Percentiles rank a stretch among this genome's conserved stretches.
Evolutionary conservation across 2,888 invertebrate species (phyloP).

Genomic region (Xiphydria camelus): DNA sequence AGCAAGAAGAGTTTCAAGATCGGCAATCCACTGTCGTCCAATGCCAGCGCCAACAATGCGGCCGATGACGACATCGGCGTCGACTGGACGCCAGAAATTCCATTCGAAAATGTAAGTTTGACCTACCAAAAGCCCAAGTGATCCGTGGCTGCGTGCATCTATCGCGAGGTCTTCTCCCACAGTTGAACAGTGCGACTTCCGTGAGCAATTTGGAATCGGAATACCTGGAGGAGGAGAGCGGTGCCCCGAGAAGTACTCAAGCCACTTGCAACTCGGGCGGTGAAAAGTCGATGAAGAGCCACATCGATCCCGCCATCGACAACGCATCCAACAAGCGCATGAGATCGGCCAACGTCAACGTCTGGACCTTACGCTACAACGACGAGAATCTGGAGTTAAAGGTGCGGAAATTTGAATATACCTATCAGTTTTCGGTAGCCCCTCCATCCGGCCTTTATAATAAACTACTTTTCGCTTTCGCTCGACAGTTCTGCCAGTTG

Average conservation of each 20-base stretch:
- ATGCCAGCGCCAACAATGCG: slow-evolving; percentile 59
- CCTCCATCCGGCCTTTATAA: slow-evolving; percentile 3
- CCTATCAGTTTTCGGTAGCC: background rate
- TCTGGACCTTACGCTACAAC: slow-evolving; percentile 86
- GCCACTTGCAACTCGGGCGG: slow-evolving; percentile 28
- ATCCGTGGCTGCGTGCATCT: too few relatives aligned
- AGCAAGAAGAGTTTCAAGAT: slow-evolving; percentile 56
- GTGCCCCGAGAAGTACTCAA: slow-evolving; percentile 38
- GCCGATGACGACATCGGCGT: slow-evolving; percentile 78
- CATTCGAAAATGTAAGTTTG: slow-evolving; percentile 83
- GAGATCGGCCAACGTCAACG: slow-evolving; percentile 82
- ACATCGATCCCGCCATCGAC: slow-evolving; percentile 84
- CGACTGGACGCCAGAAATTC: slow-evolving; percentile 91
- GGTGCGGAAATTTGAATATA: slow-evolving; percentile 55
- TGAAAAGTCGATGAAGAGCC: slow-evolving; percentile 58
- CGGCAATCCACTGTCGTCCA: slow-evolving; percentile 34
- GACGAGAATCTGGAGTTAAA: slow-evolving; percentile 78
- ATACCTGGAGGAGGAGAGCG: slow-evolving; percentile 53
- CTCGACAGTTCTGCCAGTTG: slow-evolving; percentile 73
- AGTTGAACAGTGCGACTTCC: slow-evolving; percentile 55
- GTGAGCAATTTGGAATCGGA: slow-evolving; percentile 52
- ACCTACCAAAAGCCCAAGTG: too few relatives aligned
- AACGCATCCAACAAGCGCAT: slow-evolving; percentile 88
- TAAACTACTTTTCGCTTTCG: slow-evolving; percentile 9
- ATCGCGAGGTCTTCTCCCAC: too few relatives aligned